Percentiles rank a stretch among this genome's conserved stretches.
phyloP scores from a whole-genome alignment of 2,113 vertebrate species.

The Micronisus gabar region DNA sequence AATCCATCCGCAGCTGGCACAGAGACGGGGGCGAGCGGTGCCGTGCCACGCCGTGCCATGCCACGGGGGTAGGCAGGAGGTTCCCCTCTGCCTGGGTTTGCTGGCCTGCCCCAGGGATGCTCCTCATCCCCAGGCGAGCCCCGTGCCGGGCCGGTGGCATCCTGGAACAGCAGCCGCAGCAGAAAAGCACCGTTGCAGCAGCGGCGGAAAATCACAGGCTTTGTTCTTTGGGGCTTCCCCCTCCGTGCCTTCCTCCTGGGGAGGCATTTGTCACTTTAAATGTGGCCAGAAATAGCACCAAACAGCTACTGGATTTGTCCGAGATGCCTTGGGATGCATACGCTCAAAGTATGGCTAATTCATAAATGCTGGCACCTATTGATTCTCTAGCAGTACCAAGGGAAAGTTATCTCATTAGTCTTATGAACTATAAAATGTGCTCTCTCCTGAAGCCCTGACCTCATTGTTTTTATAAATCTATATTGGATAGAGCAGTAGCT shows the following conservation, averaged over 20 bases:
- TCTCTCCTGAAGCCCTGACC: constrained; percentile 50
- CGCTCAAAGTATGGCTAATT: neutral
- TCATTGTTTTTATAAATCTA: constrained; percentile 75
- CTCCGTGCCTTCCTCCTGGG: neutral
- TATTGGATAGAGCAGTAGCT: constrained; percentile 63
- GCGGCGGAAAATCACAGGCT: neutral
- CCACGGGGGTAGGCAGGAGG: fast-evolving
- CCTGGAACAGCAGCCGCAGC: neutral
- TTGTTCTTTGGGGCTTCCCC: constrained; percentile 24
- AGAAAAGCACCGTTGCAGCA: neutral
- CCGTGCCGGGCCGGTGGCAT: fast-evolving
- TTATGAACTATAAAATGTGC: constrained; percentile 54
- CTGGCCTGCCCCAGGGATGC: neutral
- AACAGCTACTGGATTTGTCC: constrained; percentile 17
- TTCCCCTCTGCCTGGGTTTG: neutral
- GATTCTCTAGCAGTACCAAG: neutral
- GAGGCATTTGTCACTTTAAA: neutral
- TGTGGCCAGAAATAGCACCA: neutral
- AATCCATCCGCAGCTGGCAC: neutral
- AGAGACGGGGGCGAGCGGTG: fast-evolving
- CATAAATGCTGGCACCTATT: constrained; percentile 27
- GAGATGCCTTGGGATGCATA: neutral
- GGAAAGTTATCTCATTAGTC: constrained; percentile 71
- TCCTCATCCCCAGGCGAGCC: neutral
- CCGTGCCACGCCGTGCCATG: fast-evolving